Evolutionary conservation across 2,797 vertebrate species (phyloP), one percentile per base, ranked within the genome.

Genomic region (Tenualosa ilisha): DNA sequence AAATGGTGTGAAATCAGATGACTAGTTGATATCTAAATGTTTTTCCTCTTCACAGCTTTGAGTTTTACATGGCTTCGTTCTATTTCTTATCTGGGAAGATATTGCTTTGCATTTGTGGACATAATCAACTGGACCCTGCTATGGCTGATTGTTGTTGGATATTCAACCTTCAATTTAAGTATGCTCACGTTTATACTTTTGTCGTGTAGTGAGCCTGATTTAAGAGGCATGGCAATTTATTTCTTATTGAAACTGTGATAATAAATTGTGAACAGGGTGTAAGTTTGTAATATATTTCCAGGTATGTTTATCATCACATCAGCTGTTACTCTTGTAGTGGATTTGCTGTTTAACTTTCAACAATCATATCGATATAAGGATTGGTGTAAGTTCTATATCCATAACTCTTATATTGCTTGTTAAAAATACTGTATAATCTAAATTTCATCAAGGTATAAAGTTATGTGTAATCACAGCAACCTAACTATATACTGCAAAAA

Each of bases 81-180:
- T n/a, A n/a, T n/a, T n/a, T n/a, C n/a, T n/a, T n/a, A n/a, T n/a
- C n/a, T n/a, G n/a, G n/a, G n/a, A n/a, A n/a, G n/a, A n/a, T n/a
- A n/a, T n/a, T n/a, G n/a, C 72, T 46, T 79, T 43, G 6, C 72
- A 79, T 79, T 46, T 46, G 40, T 79, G 72, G 72, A 79, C 40
- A 79, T 79, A 79, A 79, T 43, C 15, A 79, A 79, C 40, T 79
- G 72, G 72, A 46, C 22, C 4, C 37, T 79, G 17, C 4, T 79
- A 15, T 79, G 37, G 72, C 37, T 79, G 40, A 6, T 79, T 46
- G 72, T 79, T 79, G 17, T 79, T 43, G 72, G 17, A 79, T 79
- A 79, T 79, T 22, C 37, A 46, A 46, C 37, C 6, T 79, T 79
- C 72, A 79, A 20, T 79, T 46, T 79, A 46, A 79, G 72, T 79